These are phyloP conservation scores for Catharus bicknelli DNA, from an alignment of 2,113 vertebrate species.

Conservation along the genomic window DNA sequence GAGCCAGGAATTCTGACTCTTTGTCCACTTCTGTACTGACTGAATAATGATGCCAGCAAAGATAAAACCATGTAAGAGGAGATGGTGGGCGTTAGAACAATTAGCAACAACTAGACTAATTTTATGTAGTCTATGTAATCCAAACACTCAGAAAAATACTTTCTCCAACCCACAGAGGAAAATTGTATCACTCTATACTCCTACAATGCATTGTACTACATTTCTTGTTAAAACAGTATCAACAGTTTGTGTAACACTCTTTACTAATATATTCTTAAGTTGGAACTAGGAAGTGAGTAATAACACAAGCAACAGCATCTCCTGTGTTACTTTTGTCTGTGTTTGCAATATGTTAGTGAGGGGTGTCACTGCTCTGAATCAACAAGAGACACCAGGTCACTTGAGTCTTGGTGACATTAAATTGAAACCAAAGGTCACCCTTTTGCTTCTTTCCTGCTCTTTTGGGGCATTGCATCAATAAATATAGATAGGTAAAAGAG, in stretches of 20 bases:
- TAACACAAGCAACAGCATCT: not conserved
- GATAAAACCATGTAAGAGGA: conserved; percentile 15
- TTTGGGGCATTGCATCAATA: not conserved
- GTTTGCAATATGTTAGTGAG: not conserved
- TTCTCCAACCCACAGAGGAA: conserved; percentile 62
- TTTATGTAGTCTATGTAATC: conserved; percentile 32
- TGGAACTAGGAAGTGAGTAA: conserved; percentile 58
- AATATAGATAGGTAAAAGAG: not conserved
- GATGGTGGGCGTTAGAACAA: conserved; percentile 35
- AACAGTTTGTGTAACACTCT: conserved; percentile 49
- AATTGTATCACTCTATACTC: conserved; percentile 48
- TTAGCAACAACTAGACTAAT: conserved; percentile 25
- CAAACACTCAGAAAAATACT: conserved; percentile 20
- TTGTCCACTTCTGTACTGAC: conserved; percentile 17
- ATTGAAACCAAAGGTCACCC: not conserved
- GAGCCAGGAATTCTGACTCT: conserved; percentile 6
- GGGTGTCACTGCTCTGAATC: not conserved
- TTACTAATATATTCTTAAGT: conserved; percentile 27
- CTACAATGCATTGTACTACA: conserved; percentile 44
- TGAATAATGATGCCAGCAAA: conserved; percentile 2
- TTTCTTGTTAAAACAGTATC: conserved; percentile 31
- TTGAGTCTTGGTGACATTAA: not conserved
- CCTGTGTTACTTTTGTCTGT: not conserved
- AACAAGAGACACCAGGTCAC: not conserved
- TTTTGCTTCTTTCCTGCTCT: not conserved